Evolutionary conservation across 35 echinoderm and acorn worm genomes (phyloP).

Genomic region (Heliocidaris erythrogramma): DNA sequence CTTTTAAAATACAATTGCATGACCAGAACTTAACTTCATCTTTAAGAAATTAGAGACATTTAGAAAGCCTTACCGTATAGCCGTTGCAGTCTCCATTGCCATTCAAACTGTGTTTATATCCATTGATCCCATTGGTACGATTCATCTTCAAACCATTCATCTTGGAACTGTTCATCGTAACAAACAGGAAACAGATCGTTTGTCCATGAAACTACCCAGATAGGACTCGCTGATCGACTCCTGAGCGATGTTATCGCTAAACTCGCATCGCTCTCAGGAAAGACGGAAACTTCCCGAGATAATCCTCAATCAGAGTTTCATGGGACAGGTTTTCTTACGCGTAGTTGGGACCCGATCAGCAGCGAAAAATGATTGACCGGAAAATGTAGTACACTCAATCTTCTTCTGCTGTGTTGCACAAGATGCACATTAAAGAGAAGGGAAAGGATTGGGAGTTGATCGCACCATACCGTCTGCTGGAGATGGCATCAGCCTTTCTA

Average conservation of each 20-base stretch:
- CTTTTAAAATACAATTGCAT: no score
- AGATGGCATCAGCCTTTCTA: background rate
- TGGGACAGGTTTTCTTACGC: background rate
- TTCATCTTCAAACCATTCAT: slow-evolving; percentile 12
- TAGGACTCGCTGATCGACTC: background rate
- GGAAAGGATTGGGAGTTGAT: background rate
- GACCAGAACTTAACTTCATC: no score
- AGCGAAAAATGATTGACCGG: background rate
- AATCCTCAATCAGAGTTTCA: background rate
- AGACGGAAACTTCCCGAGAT: background rate
- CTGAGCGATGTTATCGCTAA: background rate
- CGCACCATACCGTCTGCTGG: background rate
- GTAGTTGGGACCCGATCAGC: background rate
- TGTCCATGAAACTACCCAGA: background rate
- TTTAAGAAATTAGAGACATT: background rate
- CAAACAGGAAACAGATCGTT: background rate
- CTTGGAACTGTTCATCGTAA: background rate
- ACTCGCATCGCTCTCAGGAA: background rate
- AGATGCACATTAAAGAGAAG: background rate
- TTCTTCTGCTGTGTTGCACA: background rate
- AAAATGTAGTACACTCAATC: background rate
- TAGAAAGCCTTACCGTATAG: background rate
- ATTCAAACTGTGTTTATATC: background rate
- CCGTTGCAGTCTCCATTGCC: background rate
- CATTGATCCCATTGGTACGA: slow-evolving; percentile 11